These are phyloP conservation scores for Tetheella fluctuosa DNA, from an alignment of 2,888 invertebrate species.

Conservation along the genomic window DNA sequence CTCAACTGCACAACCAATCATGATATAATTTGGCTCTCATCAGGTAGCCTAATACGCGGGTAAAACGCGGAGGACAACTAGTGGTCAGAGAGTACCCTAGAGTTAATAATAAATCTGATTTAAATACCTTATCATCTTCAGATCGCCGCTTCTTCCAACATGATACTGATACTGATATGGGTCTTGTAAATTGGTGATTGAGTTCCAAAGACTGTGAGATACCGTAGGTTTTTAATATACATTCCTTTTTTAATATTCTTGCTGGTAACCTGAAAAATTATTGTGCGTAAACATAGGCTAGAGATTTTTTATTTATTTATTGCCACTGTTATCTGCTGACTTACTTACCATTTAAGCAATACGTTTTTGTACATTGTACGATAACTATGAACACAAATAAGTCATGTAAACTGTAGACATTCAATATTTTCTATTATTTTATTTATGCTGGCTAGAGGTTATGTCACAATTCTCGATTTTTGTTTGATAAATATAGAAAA, in stretches of 20 bases:
- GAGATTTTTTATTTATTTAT: not conserved
- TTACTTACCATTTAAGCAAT: conserved; percentile 67
- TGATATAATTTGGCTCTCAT: too few relatives aligned
- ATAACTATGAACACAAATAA: not conserved
- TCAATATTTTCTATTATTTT: not conserved
- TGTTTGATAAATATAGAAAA: not conserved
- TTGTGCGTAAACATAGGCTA: conserved; percentile 12
- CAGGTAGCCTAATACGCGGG: too few relatives aligned
- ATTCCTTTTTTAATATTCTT: conserved; percentile 50
- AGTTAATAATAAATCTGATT: too few relatives aligned
- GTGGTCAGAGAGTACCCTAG: too few relatives aligned
- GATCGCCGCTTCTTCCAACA: conserved; percentile 85
- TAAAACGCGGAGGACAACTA: too few relatives aligned
- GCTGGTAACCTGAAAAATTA: conserved; percentile 58
- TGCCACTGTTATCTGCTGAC: conserved; percentile 17
- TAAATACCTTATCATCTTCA: conserved; percentile 84
- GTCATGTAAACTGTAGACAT: not conserved
- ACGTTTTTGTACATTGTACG: conserved; percentile 61
- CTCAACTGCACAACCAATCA: too few relatives aligned
- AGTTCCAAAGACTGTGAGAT: conserved; percentile 17
- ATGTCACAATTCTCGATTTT: not conserved
- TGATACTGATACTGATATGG: conserved; percentile 59
- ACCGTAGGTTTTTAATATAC: conserved; percentile 32
- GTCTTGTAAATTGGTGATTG: conserved; percentile 43
- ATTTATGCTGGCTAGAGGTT: not conserved